These are phyloP conservation scores for Orthosia gracilis DNA, from an alignment of 2,888 invertebrate species.

Conservation along the genomic window DNA sequence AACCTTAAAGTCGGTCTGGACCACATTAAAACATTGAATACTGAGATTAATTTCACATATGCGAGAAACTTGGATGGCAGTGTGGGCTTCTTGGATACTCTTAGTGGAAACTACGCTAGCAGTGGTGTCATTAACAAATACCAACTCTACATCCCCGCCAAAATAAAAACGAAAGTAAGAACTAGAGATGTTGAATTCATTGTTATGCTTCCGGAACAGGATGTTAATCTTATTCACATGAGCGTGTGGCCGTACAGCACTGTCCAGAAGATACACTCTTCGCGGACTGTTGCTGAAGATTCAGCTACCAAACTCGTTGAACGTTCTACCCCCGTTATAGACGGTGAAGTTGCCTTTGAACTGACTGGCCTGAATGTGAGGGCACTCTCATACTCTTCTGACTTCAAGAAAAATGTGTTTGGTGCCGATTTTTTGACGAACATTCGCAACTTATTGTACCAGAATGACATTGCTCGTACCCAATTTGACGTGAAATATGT, in stretches of 20 bases:
- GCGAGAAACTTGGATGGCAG: slow-evolving; percentile 91
- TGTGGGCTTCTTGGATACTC: slow-evolving; percentile 92
- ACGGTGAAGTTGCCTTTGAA: slow-evolving; percentile 79
- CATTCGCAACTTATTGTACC: slow-evolving; percentile 73
- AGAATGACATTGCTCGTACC: slow-evolving; percentile 86
- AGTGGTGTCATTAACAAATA: slow-evolving; percentile 92
- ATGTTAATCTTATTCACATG: slow-evolving; percentile 90
- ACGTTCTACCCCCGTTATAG: slow-evolving; percentile 75
- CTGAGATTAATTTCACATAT: slow-evolving; percentile 88
- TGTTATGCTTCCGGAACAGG: slow-evolving; percentile 87
- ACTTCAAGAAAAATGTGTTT: slow-evolving; percentile 79
- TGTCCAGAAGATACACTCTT: slow-evolving; percentile 88
- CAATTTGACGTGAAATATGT: slow-evolving; percentile 88
- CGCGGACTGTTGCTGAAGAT: slow-evolving; percentile 87
- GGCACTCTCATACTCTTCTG: slow-evolving; percentile 87
- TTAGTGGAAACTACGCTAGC: slow-evolving; percentile 91
- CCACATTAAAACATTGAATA: slow-evolving; percentile 68
- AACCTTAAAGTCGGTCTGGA: slow-evolving; percentile 66
- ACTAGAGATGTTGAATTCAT: slow-evolving; percentile 84
- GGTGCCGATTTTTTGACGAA: slow-evolving; percentile 68
- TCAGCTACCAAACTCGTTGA: slow-evolving; percentile 84
- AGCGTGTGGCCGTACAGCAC: slow-evolving; percentile 92
- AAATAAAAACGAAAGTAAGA: slow-evolving; percentile 85
- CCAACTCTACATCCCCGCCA: slow-evolving; percentile 91
- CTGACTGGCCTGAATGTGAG: slow-evolving; percentile 87